These are phyloP conservation scores for Excalfactoria chinensis DNA, from an alignment of 2,113 vertebrate genomes.

Conservation along the genomic window DNA sequence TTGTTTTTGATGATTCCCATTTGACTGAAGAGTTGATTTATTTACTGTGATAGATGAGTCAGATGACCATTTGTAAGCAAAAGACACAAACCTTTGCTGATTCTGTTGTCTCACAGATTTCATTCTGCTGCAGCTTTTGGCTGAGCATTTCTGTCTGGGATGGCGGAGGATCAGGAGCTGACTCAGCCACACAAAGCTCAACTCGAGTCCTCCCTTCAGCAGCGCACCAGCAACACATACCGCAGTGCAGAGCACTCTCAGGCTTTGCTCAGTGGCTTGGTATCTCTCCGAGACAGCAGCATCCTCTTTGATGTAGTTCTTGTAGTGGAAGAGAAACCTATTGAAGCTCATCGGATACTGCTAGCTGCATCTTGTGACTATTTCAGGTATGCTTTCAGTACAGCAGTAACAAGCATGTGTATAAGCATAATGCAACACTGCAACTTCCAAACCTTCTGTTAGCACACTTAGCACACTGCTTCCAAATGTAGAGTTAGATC, in stretches of 20 bases:
- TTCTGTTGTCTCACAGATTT: constrained; percentile 57
- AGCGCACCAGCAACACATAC: constrained; percentile 83
- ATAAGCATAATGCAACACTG: background rate
- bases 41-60: background rate
- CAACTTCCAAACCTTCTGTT: background rate
- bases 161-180: constrained; percentile 85
- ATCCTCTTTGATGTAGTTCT: constrained; percentile 94
- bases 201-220: constrained; percentile 59
- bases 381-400: constrained; percentile 84
- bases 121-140: constrained; percentile 48
- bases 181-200: constrained; percentile 66
- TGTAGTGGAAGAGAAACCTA: constrained; percentile 88
- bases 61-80: background rate
- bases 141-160: constrained; percentile 63
- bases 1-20: background rate
- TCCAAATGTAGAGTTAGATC: background rate
- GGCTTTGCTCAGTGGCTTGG: constrained; percentile 88
- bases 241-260: constrained; percentile 86
- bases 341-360: constrained; percentile 93
- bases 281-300: constrained; percentile 85
- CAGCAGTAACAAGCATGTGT: background rate
- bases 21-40: background rate
- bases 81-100: constrained; percentile 32
- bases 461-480: background rate
- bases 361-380: constrained; percentile 96